These are phyloP conservation scores for Apodemus agrarius DNA, from an alignment of 2,797 vertebrate genomes.

Conservation along the genomic window DNA sequence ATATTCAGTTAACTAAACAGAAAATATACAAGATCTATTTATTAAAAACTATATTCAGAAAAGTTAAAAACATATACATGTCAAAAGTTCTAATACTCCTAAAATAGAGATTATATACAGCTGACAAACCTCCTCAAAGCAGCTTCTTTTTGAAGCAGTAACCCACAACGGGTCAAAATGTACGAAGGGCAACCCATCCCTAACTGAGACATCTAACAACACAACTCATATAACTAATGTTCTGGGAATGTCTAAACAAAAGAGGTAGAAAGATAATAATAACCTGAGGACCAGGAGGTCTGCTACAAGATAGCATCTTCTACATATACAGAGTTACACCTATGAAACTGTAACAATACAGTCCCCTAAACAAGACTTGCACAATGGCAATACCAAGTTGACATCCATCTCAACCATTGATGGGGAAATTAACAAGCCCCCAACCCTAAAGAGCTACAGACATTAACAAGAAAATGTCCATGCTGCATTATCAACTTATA, in stretches of 20 bases:
- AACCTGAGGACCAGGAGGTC: background rate
- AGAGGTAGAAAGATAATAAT: background rate
- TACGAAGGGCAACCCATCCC: background rate
- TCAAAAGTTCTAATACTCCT: background rate
- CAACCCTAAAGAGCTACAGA: background rate
- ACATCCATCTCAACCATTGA: background rate
- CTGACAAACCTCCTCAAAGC: background rate
- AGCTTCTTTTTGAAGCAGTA: background rate
- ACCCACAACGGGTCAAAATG: background rate
- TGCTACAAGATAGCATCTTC: background rate
- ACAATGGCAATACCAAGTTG: background rate
- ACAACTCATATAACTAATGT: background rate
- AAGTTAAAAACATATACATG: background rate
- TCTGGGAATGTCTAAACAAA: background rate
- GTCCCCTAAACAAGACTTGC: background rate
- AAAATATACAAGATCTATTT: background rate
- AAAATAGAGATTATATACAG: background rate
- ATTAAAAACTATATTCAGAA: slow-evolving; percentile 15
- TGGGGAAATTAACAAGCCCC: background rate
- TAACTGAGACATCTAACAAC: background rate
- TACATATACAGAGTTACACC: background rate
- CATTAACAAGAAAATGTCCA: background rate
- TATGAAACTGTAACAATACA: background rate
- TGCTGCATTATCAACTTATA: background rate
- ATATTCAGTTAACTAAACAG: background rate